phyloP scores from a whole-genome alignment of 2,113 vertebrate genomes.

The Catagonus wagneri region DNA sequence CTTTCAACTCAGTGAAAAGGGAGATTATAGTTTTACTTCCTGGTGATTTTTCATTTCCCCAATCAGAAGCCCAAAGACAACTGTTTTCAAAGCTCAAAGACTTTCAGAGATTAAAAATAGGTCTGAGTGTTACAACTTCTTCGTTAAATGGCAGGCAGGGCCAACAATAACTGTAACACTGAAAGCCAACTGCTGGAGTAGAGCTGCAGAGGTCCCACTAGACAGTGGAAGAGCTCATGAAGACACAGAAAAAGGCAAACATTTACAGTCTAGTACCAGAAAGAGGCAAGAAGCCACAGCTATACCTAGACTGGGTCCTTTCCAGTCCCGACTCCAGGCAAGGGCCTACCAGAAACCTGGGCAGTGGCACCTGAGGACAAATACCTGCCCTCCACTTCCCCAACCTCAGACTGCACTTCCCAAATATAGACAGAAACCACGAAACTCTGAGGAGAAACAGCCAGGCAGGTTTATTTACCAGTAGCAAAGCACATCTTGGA shows the following conservation, averaged over 20 bases:
- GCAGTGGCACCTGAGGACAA: not conserved
- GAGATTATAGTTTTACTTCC: conserved; percentile 28
- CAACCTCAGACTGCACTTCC: not conserved
- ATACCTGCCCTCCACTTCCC: not conserved
- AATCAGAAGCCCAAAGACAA: not conserved
- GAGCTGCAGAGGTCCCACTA: not conserved
- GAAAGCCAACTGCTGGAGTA: not conserved
- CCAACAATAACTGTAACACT: not conserved
- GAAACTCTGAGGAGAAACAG: not conserved
- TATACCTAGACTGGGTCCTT: not conserved
- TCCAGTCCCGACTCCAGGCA: not conserved
- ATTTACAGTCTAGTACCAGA: not conserved
- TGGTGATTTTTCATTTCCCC: conserved; percentile 46
- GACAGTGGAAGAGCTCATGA: not conserved
- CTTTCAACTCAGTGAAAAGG: conserved; percentile 30
- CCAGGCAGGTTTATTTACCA: not conserved
- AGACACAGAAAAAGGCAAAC: not conserved
- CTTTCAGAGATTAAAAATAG: conserved; percentile 28
- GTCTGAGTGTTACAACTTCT: not conserved
- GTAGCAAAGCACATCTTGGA: not conserved
- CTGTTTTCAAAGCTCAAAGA: conserved; percentile 48
- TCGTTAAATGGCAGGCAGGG: not conserved
- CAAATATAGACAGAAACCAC: not conserved
- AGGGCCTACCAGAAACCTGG: not conserved
- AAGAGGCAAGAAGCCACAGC: not conserved